phyloP scores from a whole-genome alignment of 2,888 invertebrate species.

The Gymnosoma rotundatum region DNA sequence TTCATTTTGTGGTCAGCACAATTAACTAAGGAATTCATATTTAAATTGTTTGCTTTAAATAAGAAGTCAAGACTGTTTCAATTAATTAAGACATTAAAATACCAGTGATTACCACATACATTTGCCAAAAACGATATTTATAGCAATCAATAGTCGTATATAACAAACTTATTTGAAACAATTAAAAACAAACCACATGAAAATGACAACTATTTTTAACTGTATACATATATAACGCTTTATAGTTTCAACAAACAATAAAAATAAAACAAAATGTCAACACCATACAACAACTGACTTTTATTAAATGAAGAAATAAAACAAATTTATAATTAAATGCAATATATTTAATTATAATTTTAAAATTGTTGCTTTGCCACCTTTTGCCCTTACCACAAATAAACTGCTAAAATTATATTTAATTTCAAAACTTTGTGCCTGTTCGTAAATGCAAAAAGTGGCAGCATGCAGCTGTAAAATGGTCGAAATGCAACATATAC shows the following conservation, averaged over 20 bases:
- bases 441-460: too few species aligned
- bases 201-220: conserved; percentile 32
- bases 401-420: too few species aligned
- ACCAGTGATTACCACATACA: conserved; percentile 34
- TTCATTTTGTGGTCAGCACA: conserved; percentile 67
- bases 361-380: too few species aligned
- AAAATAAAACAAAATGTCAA: background rate
- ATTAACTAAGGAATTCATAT: conserved; percentile 65
- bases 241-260: background rate
- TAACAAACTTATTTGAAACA: conserved; percentile 38
- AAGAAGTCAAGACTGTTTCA: conserved; percentile 49
- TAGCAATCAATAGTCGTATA: conserved; percentile 44
- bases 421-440: too few species aligned
- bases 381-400: too few species aligned
- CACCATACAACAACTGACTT: background rate
- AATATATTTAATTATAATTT: too few species aligned
- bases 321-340: too few species aligned
- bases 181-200: conserved; percentile 47
- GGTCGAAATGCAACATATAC: too few species aligned
- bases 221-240: conserved; percentile 6
- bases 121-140: conserved; percentile 46
- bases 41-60: conserved; percentile 35
- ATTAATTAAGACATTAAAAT: conserved; percentile 59
- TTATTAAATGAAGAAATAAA: background rate
- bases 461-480: too few species aligned